Conservation (phyloP, 2,797 vertebrate species). For the Atherinosoma microstoma region DNA sequence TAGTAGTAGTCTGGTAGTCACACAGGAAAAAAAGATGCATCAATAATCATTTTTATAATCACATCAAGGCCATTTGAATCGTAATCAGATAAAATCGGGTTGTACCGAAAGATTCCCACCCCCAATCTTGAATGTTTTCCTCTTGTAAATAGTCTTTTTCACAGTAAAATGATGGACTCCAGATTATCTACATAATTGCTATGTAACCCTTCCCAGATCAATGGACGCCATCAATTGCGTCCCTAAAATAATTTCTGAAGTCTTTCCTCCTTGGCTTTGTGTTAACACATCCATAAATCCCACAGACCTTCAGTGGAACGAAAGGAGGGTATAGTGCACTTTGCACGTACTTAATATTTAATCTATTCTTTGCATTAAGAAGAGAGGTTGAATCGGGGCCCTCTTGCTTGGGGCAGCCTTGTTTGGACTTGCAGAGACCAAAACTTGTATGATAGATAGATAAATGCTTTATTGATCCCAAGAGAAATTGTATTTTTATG, state of each 20-base stretch:
- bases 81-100: too few species aligned
- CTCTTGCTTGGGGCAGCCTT: background rate
- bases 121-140: background rate
- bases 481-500: background rate
- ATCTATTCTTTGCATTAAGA: background rate
- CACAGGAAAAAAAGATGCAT: too few species aligned
- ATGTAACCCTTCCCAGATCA: background rate
- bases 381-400: background rate
- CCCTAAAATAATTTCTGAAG: background rate
- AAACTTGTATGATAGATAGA: constrained; percentile 7
- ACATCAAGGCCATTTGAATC: background rate
- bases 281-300: background rate
- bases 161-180: background rate
- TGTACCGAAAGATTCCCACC: too few species aligned
- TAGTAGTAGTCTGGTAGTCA: too few species aligned
- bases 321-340: background rate
- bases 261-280: background rate
- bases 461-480: too few species aligned
- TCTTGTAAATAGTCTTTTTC: background rate
- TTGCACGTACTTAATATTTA: background rate
- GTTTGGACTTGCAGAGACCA: background rate
- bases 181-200: background rate
- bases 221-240: too few species aligned
- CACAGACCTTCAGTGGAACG: background rate
- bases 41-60: background rate